Evolutionary conservation across 2,888 invertebrate species (phyloP), one percentile per base, ranked within the genome.

Genomic region (Exephanes ischioxanthus): DNA sequence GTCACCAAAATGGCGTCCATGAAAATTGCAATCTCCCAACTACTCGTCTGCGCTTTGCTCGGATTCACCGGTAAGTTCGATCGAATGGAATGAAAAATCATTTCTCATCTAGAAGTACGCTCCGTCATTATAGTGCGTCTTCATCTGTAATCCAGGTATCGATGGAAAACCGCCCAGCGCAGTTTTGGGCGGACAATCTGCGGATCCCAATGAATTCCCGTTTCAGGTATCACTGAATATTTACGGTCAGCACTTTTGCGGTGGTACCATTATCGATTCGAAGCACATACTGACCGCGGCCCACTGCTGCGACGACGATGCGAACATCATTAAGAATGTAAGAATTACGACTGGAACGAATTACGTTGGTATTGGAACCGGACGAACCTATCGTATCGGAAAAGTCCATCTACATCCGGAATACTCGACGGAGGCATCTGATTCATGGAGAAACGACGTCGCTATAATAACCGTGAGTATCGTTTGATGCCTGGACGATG

Each of bases 231-330:
- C 85, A 2, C 37, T 89, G 33, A 85, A 67, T 26, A 55, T 78
- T 1, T 33, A 26, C 9, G 30, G 68, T 37, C 19, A 85, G 3
- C 86, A 84, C 19, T 53, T 84, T 3, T 88, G 89, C 78, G 86
- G 88, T 7, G 89, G 89, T 58, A 72, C 83, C 22, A 81, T 89
- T 37, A 87, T 89, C 6, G 85, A 78, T 30, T 19, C 68, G 4
- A 77, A 67, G 14, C 86, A 88, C 61, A 70, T 88, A 6, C 45
- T 89, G 30, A 88, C 86, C 4, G 89, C 89, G 9, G 89, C 85
- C 3, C 88, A 89, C 63, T 89, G 89, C 70, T 19, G 88, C 11
- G 80, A 87, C 45, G 80, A 61, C 0, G 0, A 9, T 22, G 5
- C 9, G 37, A n/a, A 51, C 6, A n/a, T 16, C 22, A 2, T 63